Evolutionary conservation across 2,888 invertebrate genomes (phyloP).

Genomic region (Sesamia inferens): DNA sequence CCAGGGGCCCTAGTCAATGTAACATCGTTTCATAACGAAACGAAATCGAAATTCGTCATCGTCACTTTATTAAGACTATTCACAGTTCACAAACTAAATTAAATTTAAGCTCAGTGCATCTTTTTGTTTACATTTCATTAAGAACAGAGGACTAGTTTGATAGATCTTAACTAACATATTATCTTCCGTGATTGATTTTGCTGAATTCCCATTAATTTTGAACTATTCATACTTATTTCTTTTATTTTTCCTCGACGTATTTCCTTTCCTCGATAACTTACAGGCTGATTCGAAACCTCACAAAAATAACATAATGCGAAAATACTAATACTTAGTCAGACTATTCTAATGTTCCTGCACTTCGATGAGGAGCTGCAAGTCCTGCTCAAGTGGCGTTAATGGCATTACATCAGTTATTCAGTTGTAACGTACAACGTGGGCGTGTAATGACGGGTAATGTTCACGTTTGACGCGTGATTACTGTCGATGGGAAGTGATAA

Average conservation of each 20-base stretch:
- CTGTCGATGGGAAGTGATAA: conserved; percentile 40
- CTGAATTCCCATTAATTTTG: background rate
- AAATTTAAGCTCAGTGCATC: too few species aligned
- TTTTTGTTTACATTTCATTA: too few species aligned
- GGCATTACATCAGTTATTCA: conserved; percentile 50
- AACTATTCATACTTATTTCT: background rate
- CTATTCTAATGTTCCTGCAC: background rate
- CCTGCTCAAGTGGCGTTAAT: conserved; percentile 41
- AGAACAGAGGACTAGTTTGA: too few species aligned
- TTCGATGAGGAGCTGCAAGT: conserved; percentile 27
- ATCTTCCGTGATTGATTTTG: background rate
- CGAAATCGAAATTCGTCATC: too few species aligned
- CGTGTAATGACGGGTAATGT: conserved; percentile 47
- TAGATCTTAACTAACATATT: background rate
- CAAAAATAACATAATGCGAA: background rate
- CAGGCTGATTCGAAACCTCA: too few species aligned
- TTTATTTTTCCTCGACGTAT: background rate
- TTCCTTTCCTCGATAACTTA: too few species aligned
- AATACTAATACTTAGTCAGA: background rate
- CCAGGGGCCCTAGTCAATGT: background rate
- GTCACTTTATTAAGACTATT: too few species aligned
- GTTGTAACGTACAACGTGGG: conserved; percentile 47
- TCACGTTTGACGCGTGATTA: conserved; percentile 44
- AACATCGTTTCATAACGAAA: too few species aligned
- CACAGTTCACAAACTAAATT: too few species aligned